Percentiles rank a stretch among this genome's conserved stretches.
phyloP scores from a whole-genome alignment of 2,797 vertebrate genomes.

The Centroberyx gerrardi region DNA sequence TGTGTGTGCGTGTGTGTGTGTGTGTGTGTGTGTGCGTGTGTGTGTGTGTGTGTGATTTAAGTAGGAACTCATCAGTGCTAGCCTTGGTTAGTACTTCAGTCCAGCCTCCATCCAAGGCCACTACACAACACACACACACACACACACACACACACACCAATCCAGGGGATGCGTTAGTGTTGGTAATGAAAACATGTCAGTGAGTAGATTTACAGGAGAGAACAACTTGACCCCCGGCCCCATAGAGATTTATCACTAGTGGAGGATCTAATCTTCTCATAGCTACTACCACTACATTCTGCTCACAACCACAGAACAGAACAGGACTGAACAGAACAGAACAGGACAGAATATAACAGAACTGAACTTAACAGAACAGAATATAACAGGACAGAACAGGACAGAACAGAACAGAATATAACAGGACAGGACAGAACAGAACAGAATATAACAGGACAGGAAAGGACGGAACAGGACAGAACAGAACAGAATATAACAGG shows the following conservation, averaged over 20 bases:
- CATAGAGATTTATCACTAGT: slow-evolving; percentile 67
- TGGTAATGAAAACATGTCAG: slow-evolving; percentile 83
- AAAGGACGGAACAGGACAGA: too few species aligned
- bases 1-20: slow-evolving; percentile 28
- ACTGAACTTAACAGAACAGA: background rate
- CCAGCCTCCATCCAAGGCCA: slow-evolving; percentile 73
- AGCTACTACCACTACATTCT: slow-evolving; percentile 44
- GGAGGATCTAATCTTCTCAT: slow-evolving; percentile 76
- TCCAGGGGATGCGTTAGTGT: slow-evolving; percentile 69
- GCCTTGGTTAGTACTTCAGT: slow-evolving; percentile 70
- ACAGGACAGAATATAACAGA: slow-evolving; percentile 8
- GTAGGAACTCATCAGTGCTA: slow-evolving; percentile 58
- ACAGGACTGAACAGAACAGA: background rate
- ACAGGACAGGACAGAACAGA: too few species aligned
- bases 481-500: too few species aligned
- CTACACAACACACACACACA: slow-evolving; percentile 32
- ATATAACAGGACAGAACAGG: slow-evolving; percentile 11
- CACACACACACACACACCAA: slow-evolving; percentile 44
- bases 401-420: background rate
- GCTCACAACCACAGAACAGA: slow-evolving; percentile 16
- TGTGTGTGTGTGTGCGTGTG: slow-evolving; percentile 33
- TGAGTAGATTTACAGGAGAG: slow-evolving; percentile 82
- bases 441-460: too few species aligned
- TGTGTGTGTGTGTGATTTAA: slow-evolving; percentile 67
- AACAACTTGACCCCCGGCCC: slow-evolving; percentile 80